Percentiles rank a stretch among this genome's conserved stretches.
phyloP scores from a whole-genome alignment of 2,113 vertebrate genomes.

The Lasiurus borealis region DNA sequence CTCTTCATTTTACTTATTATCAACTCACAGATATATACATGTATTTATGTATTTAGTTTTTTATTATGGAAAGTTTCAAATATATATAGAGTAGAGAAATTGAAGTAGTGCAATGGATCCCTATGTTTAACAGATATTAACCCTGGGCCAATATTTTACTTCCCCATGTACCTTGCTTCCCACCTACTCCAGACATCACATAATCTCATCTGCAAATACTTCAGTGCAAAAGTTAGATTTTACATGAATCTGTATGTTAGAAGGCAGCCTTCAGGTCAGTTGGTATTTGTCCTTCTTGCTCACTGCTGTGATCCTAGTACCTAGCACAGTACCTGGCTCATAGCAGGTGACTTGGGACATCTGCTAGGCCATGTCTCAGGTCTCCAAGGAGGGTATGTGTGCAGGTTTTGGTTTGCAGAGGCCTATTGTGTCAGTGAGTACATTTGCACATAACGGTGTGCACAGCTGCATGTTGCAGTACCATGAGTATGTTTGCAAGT shows the following conservation, averaged over 20 bases:
- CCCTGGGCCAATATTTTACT: background rate
- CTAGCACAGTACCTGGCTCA: background rate
- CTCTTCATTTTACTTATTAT: background rate
- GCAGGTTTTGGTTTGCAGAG: background rate
- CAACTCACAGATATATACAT: background rate
- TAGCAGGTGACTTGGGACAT: background rate
- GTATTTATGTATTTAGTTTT: background rate
- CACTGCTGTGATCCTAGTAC: background rate
- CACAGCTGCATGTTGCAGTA: background rate
- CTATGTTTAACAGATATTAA: background rate
- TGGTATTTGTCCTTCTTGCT: background rate
- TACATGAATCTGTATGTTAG: background rate
- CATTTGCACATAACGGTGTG: background rate
- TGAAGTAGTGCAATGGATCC: background rate
- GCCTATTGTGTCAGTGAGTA: background rate
- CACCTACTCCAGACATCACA: background rate
- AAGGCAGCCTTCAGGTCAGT: background rate
- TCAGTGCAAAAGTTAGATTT: background rate
- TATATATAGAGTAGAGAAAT: background rate
- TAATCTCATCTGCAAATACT: background rate
- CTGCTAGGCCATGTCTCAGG: background rate
- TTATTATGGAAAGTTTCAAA: background rate
- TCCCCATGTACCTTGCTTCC: background rate
- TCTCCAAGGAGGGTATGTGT: background rate
- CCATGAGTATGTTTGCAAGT: background rate